A percentile compares a stretch with the other conserved stretches of the same genome.
Conservation (phyloP, 2,113 vertebrate species). For the Phocoena phocoena region DNA sequence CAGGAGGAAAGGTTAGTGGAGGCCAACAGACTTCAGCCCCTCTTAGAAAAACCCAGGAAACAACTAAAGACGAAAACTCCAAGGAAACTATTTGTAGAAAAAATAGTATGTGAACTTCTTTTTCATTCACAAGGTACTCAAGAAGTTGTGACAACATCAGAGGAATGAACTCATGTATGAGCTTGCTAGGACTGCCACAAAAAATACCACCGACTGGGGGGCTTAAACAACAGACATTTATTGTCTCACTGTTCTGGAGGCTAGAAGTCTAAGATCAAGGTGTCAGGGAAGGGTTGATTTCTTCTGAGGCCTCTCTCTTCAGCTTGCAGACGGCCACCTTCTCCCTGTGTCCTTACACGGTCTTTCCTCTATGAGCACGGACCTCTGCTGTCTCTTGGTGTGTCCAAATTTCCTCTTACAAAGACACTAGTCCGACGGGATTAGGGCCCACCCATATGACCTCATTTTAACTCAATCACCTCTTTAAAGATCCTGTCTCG, state of each 20-base stretch:
- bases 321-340: neutral
- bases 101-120: neutral
- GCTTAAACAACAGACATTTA: neutral
- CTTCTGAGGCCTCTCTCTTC: neutral
- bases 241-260: neutral
- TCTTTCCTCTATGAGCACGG: neutral
- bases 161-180: neutral
- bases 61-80: neutral
- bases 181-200: neutral
- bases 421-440: neutral
- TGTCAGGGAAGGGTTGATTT: neutral
- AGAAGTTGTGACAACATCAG: neutral
- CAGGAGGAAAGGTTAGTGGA: neutral
- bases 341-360: accelerated
- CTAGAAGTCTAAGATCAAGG: neutral
- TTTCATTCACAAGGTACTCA: neutral
- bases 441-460: neutral
- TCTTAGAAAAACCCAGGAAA: neutral
- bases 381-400: neutral
- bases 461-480: neutral
- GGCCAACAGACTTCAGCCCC: neutral
- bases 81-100: neutral
- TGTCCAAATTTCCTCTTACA: neutral
- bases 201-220: neutral
- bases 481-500: neutral